These are phyloP conservation scores for Lichenostomus cassidix DNA, from an alignment of 2,113 vertebrate genomes.

Conservation along the genomic window DNA sequence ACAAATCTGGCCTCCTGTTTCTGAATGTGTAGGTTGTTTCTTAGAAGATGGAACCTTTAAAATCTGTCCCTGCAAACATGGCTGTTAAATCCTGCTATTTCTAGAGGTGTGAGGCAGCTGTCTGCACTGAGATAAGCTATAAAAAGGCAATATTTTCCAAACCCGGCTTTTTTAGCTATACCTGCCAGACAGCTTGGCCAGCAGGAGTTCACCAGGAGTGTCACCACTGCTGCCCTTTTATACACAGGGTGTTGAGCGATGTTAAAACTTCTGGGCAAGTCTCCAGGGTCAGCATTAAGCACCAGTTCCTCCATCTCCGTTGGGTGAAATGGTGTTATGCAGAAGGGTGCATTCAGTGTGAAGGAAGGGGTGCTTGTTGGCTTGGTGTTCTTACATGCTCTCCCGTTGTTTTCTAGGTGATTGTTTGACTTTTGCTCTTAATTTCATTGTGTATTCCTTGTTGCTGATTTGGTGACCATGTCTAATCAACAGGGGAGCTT, in stretches of 20 bases:
- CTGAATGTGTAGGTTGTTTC: constrained; percentile 65
- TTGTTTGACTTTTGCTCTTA: not conserved
- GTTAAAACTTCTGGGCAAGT: constrained; percentile 3
- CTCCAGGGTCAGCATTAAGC: not conserved
- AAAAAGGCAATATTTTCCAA: constrained; percentile 39
- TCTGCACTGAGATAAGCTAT: constrained; percentile 39
- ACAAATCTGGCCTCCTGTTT: constrained; percentile 67
- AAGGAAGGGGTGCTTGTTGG: not conserved
- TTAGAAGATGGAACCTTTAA: constrained; percentile 63
- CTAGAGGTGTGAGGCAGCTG: constrained; percentile 22
- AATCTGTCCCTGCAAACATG: constrained; percentile 59
- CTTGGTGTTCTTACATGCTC: not conserved
- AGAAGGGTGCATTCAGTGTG: not conserved
- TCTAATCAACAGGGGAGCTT: not conserved
- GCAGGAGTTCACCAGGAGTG: not conserved
- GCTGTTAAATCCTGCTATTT: constrained; percentile 55
- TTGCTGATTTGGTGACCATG: not conserved
- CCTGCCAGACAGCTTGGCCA: constrained; percentile 18
- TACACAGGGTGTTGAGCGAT: not conserved
- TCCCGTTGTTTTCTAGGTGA: not conserved
- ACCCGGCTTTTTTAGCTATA: constrained; percentile 3
- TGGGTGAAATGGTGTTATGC: not conserved
- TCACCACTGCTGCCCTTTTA: not conserved
- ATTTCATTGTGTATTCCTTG: not conserved
- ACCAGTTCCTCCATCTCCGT: not conserved